Conservation (phyloP, 2,797 vertebrate species). For the Eulemur coronatus region DNA sequence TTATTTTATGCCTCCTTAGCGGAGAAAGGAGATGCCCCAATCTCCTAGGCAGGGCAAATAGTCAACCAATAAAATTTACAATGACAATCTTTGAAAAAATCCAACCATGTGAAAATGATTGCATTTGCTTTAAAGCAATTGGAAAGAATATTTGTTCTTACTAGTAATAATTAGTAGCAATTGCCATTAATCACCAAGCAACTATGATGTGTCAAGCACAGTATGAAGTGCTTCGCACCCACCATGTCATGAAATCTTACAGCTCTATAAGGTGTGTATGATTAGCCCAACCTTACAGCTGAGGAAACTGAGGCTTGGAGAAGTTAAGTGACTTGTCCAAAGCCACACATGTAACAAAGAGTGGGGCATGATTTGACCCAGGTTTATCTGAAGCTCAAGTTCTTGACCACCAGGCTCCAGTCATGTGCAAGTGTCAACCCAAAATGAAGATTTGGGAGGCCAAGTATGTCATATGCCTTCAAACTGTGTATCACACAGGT, state of each 20-base stretch:
- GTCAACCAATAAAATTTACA: not conserved
- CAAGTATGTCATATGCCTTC: not conserved
- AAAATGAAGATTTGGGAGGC: not conserved
- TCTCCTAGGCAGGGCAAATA: not conserved
- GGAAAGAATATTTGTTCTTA: not conserved
- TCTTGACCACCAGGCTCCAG: not conserved
- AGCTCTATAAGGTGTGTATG: not conserved
- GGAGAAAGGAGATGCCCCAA: not conserved
- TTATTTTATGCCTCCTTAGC: not conserved
- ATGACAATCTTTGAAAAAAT: not conserved
- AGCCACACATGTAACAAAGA: not conserved
- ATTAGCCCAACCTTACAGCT: not conserved
- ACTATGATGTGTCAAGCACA: too few species aligned
- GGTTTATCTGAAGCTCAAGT: not conserved
- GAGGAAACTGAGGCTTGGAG: not conserved
- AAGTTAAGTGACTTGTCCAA: not conserved
- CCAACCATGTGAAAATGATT: not conserved
- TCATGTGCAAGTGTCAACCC: too few species aligned
- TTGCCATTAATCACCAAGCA: too few species aligned
- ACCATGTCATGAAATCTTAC: not conserved
- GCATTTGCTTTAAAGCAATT: not conserved
- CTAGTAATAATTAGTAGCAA: not conserved
- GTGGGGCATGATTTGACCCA: not conserved
- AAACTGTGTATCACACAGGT: too few species aligned
- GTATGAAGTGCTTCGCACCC: not conserved